Percentiles rank a stretch among this genome's conserved stretches.
These are phyloP conservation scores for Halocynthia roretzi DNA, from an alignment of 23 tunicate species.

Conservation along the genomic window DNA sequence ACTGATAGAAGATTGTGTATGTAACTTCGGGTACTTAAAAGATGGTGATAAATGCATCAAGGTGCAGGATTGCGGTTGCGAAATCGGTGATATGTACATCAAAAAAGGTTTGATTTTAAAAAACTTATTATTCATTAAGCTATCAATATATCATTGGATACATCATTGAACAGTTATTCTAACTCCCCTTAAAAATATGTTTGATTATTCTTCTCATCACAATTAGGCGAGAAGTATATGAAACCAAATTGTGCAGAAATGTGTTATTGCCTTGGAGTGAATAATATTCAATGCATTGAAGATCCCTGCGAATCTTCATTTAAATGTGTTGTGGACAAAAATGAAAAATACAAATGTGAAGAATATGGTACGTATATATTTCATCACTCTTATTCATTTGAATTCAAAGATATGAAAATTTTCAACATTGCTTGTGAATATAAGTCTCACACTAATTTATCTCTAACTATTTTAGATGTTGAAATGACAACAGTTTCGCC, in stretches of 20 bases:
- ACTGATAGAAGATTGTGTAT: constrained; percentile 28
- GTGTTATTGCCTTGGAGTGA: constrained; percentile 6
- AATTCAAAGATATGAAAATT: too few species aligned
- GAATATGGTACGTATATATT: constrained; percentile 4
- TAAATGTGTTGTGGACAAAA: not conserved
- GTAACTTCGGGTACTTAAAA: constrained; percentile 22
- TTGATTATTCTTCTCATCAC: too few species aligned
- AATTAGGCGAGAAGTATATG: not conserved
- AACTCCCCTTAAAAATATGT: too few species aligned
- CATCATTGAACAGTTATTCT: too few species aligned
- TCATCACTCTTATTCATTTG: not conserved
- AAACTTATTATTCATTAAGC: too few species aligned
- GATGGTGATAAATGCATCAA: constrained; percentile 36
- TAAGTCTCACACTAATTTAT: too few species aligned
- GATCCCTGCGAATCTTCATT: not conserved
- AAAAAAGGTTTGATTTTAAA: constrained; percentile 8
- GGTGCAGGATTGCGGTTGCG: constrained; percentile 39
- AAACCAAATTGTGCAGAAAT: not conserved
- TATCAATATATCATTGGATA: too few species aligned
- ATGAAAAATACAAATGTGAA: constrained; percentile 1
- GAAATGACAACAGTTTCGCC: constrained; percentile 1
- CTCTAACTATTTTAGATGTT: not conserved
- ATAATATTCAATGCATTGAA: not conserved
- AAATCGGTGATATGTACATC: constrained; percentile 28
- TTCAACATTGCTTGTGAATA: too few species aligned